Conservation (phyloP, 2,888 invertebrate genomes). For the Tipula confusa region DNA sequence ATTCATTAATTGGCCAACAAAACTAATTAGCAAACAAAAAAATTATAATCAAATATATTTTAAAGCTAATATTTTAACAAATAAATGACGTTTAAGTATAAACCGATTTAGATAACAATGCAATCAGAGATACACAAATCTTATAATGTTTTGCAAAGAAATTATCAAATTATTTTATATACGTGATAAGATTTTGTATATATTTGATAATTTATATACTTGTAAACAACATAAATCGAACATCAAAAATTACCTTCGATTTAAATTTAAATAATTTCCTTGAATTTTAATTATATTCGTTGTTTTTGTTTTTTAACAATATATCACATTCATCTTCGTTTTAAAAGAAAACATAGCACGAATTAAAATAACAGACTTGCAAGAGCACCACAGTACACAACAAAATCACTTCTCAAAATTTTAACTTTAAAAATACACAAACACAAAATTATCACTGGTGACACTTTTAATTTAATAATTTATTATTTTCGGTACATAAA, state of each 20-base stretch:
- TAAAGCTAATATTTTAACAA: not conserved
- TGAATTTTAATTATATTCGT: not conserved
- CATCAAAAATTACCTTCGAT: not conserved
- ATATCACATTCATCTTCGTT: not conserved
- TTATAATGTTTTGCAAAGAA: not conserved
- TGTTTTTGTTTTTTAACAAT: not conserved
- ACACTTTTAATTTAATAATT: not conserved
- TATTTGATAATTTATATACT: not conserved
- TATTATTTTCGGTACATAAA: not conserved
- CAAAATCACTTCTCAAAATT: not conserved
- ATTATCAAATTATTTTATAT: not conserved
- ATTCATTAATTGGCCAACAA: not conserved
- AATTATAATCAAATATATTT: not conserved
- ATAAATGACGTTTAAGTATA: not conserved
- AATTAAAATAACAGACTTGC: not conserved
- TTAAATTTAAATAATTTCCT: not conserved
- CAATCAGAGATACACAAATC: not conserved
- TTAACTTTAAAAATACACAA: not conserved
- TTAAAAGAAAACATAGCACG: too few species aligned
- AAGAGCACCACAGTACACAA: not conserved
- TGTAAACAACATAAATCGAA: not conserved
- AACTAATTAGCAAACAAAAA: not conserved
- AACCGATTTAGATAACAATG: not conserved
- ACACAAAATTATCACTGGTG: not conserved
- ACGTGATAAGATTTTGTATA: not conserved